Conservation (phyloP, 2,888 invertebrate species). For the Frankliniella fusca region DNA sequence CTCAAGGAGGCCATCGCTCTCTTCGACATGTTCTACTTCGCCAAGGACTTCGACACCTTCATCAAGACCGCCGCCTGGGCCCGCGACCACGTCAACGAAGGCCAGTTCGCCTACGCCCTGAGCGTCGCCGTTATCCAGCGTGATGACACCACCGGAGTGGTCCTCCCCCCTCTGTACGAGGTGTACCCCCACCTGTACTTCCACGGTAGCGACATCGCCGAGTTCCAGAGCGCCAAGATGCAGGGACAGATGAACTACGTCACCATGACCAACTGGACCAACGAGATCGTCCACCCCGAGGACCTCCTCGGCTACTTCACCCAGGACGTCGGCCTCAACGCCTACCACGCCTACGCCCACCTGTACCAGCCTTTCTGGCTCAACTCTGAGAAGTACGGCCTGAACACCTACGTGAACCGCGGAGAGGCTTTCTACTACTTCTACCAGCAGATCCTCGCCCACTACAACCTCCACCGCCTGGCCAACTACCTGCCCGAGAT, state of each 20-base stretch:
- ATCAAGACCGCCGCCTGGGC: constrained; percentile 53
- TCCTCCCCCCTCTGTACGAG: constrained; percentile 57
- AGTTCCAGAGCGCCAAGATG: constrained; percentile 33
- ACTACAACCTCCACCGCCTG: constrained; percentile 53
- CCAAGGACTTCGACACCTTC: constrained; percentile 68
- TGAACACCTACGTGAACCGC: constrained; percentile 43
- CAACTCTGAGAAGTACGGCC: constrained; percentile 52
- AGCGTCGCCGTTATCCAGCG: constrained; percentile 54
- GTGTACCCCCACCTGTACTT: constrained; percentile 49
- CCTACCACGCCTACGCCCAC: constrained; percentile 57
- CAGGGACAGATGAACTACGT: constrained; percentile 31
- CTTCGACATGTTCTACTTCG: constrained; percentile 63
- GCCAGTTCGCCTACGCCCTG: constrained; percentile 56
- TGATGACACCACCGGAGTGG: constrained; percentile 52
- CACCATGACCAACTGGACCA: constrained; percentile 19
- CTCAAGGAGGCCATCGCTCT: constrained; percentile 60
- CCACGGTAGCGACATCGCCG: constrained; percentile 39
- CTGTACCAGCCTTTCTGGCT: constrained; percentile 63
- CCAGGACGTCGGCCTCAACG: constrained; percentile 65
- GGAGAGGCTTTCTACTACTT: constrained; percentile 50
- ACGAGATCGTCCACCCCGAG: constrained; percentile 48
- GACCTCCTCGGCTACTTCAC: constrained; percentile 63
- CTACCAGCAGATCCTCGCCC: constrained; percentile 63
- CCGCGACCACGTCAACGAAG: constrained; percentile 54
- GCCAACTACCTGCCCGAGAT: constrained; percentile 52